A percentile compares a stretch with the other conserved stretches of the same genome.
These are phyloP conservation scores for Carabus problematicus DNA, from an alignment of 2,888 invertebrate species.

Conservation along the genomic window DNA sequence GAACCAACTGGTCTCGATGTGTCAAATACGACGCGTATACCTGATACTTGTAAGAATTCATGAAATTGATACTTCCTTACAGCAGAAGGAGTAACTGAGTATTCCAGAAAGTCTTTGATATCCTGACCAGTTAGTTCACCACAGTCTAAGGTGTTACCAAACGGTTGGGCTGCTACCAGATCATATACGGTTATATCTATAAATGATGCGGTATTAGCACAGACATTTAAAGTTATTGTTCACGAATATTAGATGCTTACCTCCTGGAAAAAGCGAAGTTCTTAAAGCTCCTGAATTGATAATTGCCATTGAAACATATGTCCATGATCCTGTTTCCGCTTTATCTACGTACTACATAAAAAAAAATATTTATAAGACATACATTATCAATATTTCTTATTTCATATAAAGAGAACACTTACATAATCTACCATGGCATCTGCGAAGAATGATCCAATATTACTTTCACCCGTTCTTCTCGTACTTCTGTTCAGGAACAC, in stretches of 20 bases:
- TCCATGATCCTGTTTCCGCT: slow-evolving; percentile 66
- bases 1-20: slow-evolving; percentile 5
- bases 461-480: slow-evolving; percentile 72
- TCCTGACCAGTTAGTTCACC: slow-evolving; percentile 70
- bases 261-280: slow-evolving; percentile 69
- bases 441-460: slow-evolving; percentile 75
- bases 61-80: slow-evolving; percentile 25
- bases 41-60: slow-evolving; percentile 35
- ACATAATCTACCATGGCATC: slow-evolving; percentile 75
- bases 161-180: slow-evolving; percentile 72
- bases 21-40: slow-evolving; percentile 29
- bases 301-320: slow-evolving; percentile 71
- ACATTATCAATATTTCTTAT: slow-evolving; percentile 7
- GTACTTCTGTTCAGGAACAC: slow-evolving; percentile 64
- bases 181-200: slow-evolving; percentile 72
- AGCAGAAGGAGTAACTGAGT: slow-evolving; percentile 57
- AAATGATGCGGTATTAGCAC: too few species aligned
- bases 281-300: slow-evolving; percentile 76
- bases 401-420: slow-evolving; percentile 50
- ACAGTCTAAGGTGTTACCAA: slow-evolving; percentile 73
- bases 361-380: slow-evolving; percentile 2
- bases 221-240: too few species aligned
- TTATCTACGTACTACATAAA: slow-evolving; percentile 59
- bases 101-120: slow-evolving; percentile 67
- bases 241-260: slow-evolving; percentile 57